A percentile compares a stretch with the other conserved stretches of the same genome.
phyloP scores from a whole-genome alignment of 2,888 invertebrate species.

The Scotopteryx bipunctaria region DNA sequence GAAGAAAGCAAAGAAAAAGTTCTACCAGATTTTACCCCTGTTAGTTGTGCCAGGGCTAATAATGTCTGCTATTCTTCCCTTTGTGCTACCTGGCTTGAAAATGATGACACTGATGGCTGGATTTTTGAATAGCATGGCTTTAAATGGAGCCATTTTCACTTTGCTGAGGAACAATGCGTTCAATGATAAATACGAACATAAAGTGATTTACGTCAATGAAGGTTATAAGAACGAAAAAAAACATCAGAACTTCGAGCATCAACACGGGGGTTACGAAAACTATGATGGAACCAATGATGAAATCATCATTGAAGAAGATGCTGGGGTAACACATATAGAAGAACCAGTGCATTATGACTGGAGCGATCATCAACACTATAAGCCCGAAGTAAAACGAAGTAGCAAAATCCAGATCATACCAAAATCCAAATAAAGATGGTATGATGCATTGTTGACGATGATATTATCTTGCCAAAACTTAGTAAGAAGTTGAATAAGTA shows the following conservation, averaged over 20 bases:
- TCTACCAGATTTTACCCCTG: constrained; percentile 76
- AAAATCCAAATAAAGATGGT: neutral
- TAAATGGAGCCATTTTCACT: constrained; percentile 84
- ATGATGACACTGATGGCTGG: constrained; percentile 85
- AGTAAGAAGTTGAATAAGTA: constrained; percentile 7
- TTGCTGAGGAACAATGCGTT: constrained; percentile 84
- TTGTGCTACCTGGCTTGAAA: constrained; percentile 86
- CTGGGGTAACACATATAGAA: constrained; percentile 33
- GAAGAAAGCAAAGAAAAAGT: constrained; percentile 66
- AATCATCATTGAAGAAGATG: neutral
- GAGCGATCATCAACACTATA: constrained; percentile 44
- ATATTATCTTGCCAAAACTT: constrained; percentile 26
- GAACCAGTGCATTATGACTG: constrained; percentile 45
- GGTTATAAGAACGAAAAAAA: constrained; percentile 81
- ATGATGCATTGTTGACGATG: neutral
- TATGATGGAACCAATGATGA: constrained; percentile 20
- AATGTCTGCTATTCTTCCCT: constrained; percentile 86
- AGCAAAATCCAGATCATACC: constrained; percentile 5
- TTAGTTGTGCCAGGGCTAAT: constrained; percentile 85
- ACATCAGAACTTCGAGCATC: constrained; percentile 35
- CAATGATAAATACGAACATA: constrained; percentile 77
- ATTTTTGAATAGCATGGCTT: constrained; percentile 87
- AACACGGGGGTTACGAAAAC: constrained; percentile 27
- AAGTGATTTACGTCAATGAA: constrained; percentile 82
- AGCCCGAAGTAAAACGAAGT: constrained; percentile 9